Evolutionary conservation across 2,113 vertebrate genomes (phyloP).

Genomic region (Tragelaphus strepsiceros): DNA sequence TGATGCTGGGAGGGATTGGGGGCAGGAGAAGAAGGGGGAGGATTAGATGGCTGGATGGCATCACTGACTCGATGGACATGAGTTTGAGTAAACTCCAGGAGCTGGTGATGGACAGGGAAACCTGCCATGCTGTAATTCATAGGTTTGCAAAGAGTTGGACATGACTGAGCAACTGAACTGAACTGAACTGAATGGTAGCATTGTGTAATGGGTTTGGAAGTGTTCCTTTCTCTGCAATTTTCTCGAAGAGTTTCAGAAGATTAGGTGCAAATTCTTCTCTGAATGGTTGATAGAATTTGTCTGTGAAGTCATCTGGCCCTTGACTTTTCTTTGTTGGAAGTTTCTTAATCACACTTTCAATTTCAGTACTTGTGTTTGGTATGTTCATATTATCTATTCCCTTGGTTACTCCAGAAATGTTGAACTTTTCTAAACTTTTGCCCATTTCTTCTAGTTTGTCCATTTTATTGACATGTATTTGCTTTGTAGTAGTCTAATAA

Average conservation of each 20-base stretch:
- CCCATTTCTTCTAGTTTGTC: background rate
- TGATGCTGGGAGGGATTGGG: too few relatives aligned
- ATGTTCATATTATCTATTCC: background rate
- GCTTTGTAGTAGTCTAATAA: background rate
- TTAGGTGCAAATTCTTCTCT: background rate
- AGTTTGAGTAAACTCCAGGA: too few relatives aligned
- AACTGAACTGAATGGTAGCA: too few relatives aligned
- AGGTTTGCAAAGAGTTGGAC: fast-evolving
- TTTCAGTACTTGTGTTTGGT: background rate
- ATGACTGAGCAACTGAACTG: too few relatives aligned
- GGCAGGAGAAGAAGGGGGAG: too few relatives aligned
- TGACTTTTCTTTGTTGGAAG: background rate
- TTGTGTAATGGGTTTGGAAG: background rate
- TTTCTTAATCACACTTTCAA: background rate
- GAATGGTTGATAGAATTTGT: background rate
- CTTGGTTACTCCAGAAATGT: too few relatives aligned
- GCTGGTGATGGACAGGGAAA: too few relatives aligned
- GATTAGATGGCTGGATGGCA: too few relatives aligned
- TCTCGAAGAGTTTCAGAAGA: background rate
- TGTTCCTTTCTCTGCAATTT: background rate
- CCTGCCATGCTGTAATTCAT: too few relatives aligned
- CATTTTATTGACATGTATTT: background rate
- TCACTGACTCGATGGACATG: too few relatives aligned
- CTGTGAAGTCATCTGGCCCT: background rate
- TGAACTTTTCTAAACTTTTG: background rate